phyloP scores from a whole-genome alignment of 1,140 invertebrate species.

The Temnothorax nylanderi region DNA sequence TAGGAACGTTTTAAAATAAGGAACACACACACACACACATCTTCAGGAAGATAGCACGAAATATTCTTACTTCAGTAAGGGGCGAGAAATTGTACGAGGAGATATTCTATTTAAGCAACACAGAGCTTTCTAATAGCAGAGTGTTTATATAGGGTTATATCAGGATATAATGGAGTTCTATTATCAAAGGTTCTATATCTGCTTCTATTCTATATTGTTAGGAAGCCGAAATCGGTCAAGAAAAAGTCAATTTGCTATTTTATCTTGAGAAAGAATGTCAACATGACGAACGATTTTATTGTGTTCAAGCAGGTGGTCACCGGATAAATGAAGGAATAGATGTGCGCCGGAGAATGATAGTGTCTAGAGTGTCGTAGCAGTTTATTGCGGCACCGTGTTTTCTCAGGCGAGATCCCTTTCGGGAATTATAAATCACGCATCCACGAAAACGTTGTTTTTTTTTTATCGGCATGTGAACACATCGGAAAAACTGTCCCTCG shows the following conservation, averaged over 20 bases:
- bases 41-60: neutral
- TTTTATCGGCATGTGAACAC: neutral
- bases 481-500: neutral
- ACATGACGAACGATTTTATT: constrained; percentile 34
- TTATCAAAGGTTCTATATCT: neutral
- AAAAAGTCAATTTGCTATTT: neutral
- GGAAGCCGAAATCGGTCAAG: neutral
- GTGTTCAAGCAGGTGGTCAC: neutral
- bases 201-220: neutral
- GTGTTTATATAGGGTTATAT: neutral
- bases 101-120: neutral
- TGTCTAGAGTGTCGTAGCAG: constrained; percentile 52
- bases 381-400: constrained; percentile 66
- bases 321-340: constrained; percentile 19
- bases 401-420: constrained; percentile 22
- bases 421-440: constrained; percentile 47
- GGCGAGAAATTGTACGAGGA: neutral
- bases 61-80: neutral
- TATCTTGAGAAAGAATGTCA: constrained; percentile 18
- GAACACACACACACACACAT: neutral
- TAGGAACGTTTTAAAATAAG: neutral
- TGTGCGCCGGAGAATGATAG: constrained; percentile 58
- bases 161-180: neutral
- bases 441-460: neutral
- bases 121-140: neutral